Conservation (phyloP, 2,113 vertebrate species). For the Misgurnus mizolepis region DNA sequence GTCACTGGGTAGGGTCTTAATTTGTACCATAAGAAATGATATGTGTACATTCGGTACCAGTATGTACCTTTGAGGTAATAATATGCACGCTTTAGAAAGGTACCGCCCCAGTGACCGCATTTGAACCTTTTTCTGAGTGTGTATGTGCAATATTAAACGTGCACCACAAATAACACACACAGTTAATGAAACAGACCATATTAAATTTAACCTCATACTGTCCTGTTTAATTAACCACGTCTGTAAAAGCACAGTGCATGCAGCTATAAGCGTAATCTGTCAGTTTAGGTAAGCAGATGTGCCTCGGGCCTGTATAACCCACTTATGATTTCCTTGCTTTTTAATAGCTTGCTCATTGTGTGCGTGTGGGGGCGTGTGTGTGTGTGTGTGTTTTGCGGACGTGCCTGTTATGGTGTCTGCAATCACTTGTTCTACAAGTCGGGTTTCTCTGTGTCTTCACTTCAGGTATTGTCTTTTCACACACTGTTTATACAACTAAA, state of each 20-base stretch:
- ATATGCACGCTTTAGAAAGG: too few relatives aligned
- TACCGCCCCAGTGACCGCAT: too few relatives aligned
- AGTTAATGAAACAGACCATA: not conserved
- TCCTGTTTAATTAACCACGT: not conserved
- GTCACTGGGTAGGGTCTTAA: too few relatives aligned
- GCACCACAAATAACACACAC: not conserved
- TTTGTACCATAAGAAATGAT: too few relatives aligned
- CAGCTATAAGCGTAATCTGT: not conserved
- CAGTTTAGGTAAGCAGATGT: conserved; percentile 13
- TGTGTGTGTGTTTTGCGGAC: conserved; percentile 34
- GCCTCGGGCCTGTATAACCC: conserved; percentile 31
- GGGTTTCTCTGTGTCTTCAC: conserved; percentile 38
- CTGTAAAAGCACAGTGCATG: not conserved
- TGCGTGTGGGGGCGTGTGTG: not conserved
- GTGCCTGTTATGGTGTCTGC: conserved; percentile 43
- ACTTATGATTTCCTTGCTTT: conserved; percentile 29
- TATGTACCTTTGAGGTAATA: too few relatives aligned
- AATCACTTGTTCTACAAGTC: conserved; percentile 34
- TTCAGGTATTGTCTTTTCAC: conserved; percentile 41
- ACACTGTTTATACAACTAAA: conserved; percentile 43
- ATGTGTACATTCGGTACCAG: too few relatives aligned
- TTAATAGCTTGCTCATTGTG: conserved; percentile 31
- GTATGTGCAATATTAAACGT: too few relatives aligned
- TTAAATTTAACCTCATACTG: not conserved
- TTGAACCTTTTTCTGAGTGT: too few relatives aligned